phyloP scores from a whole-genome alignment of 2,113 vertebrate species.

The Mus spicilegus region DNA sequence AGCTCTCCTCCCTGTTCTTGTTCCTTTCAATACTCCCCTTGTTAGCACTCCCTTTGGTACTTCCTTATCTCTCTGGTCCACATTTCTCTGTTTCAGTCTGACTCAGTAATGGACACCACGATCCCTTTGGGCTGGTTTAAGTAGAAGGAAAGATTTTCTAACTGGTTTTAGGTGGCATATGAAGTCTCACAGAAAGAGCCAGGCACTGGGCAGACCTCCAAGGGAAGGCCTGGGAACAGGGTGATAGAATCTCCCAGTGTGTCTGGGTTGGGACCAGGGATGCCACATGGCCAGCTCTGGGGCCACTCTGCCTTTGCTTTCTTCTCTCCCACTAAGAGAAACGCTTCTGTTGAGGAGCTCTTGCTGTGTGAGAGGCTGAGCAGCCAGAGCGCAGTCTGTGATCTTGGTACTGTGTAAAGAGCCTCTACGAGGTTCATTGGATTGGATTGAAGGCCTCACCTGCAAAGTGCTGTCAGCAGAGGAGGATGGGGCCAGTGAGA shows the following conservation, averaged over 20 bases:
- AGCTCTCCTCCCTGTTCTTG: background rate
- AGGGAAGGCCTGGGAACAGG: background rate
- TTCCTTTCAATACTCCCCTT: background rate
- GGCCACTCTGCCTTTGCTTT: background rate
- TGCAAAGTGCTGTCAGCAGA: background rate
- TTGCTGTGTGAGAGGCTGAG: background rate
- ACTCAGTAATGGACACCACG: background rate
- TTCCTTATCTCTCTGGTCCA: background rate
- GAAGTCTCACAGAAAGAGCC: background rate
- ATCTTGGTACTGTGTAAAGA: background rate
- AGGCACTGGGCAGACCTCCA: background rate
- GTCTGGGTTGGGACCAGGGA: background rate
- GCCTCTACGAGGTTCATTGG: background rate
- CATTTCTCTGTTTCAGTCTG: background rate
- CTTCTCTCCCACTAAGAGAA: background rate
- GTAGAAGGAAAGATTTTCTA: constrained; percentile 11
- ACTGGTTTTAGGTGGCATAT: background rate
- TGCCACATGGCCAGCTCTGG: background rate
- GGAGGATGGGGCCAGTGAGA: background rate
- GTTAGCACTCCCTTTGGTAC: background rate
- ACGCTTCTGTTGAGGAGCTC: background rate
- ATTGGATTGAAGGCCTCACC: background rate
- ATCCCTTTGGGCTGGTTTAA: background rate
- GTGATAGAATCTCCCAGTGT: background rate
- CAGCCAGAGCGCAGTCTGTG: background rate